These are phyloP conservation scores for Eupeodes latifasciatus DNA, from an alignment of 2,888 invertebrate species.

Conservation along the genomic window DNA sequence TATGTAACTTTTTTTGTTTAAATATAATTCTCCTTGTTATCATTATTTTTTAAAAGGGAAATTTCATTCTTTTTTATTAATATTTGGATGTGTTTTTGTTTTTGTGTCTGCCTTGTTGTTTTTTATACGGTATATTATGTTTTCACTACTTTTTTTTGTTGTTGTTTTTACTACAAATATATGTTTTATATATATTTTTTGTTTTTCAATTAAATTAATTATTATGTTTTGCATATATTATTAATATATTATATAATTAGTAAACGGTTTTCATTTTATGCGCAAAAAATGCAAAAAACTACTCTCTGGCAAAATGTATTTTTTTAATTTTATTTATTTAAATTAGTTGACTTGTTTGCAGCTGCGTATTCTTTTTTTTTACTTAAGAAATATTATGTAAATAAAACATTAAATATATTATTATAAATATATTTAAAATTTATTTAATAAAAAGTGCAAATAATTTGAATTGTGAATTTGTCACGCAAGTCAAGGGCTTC, in stretches of 20 bases:
- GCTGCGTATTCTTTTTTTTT: slow-evolving; percentile 47
- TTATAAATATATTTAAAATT: slow-evolving; percentile 50
- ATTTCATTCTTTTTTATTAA: slow-evolving; percentile 41
- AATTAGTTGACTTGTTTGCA: slow-evolving; percentile 66
- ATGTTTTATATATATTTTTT: slow-evolving; percentile 57
- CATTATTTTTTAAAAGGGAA: slow-evolving; percentile 54
- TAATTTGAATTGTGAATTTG: slow-evolving; percentile 61
- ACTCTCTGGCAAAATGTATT: slow-evolving; percentile 71
- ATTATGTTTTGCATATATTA: slow-evolving; percentile 70
- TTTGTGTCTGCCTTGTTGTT: slow-evolving; percentile 35
- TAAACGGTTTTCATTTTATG: slow-evolving; percentile 76
- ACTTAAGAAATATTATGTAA: slow-evolving; percentile 77
- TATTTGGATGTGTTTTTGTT: slow-evolving; percentile 54
- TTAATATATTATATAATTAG: slow-evolving; percentile 48
- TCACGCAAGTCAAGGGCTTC: slow-evolving; percentile 38
- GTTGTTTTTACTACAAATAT: slow-evolving; percentile 68
- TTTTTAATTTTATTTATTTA: slow-evolving; percentile 55
- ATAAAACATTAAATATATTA: slow-evolving; percentile 77
- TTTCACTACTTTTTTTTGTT: slow-evolving; percentile 59
- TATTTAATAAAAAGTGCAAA: slow-evolving; percentile 58
- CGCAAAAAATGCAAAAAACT: slow-evolving; percentile 77
- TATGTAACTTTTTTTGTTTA: slow-evolving; percentile 64
- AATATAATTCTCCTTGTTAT: slow-evolving; percentile 61
- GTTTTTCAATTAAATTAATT: slow-evolving; percentile 65
- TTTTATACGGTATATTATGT: slow-evolving; percentile 57